These are phyloP conservation scores for rabbit (Oryctolagus cuniculus) DNA, from an alignment of 2,113 vertebrate genomes.

Conservation along the genomic window DNA sequence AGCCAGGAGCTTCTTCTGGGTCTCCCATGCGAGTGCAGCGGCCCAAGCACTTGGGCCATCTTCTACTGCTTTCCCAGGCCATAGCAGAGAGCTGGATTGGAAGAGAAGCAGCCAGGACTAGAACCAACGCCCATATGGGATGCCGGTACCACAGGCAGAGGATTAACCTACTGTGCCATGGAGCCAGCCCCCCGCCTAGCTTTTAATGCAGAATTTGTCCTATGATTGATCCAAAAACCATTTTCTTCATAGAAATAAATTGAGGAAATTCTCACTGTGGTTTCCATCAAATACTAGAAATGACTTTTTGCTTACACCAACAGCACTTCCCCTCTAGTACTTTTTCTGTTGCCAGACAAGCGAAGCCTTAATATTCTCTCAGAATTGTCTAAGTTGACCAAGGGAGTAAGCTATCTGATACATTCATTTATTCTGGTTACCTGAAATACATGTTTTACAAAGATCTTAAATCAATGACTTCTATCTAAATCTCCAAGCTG, in stretches of 20 bases:
- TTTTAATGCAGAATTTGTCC: constrained; percentile 18
- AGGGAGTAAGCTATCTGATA: background rate
- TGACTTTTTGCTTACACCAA: background rate
- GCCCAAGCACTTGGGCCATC: too few relatives aligned
- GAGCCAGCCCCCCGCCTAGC: too few relatives aligned
- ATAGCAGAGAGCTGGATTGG: too few relatives aligned
- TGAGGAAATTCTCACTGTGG: background rate
- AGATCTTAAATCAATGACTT: background rate
- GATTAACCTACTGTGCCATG: too few relatives aligned
- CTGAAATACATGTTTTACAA: constrained; percentile 13
- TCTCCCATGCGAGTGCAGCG: too few relatives aligned
- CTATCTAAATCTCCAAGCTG: background rate
- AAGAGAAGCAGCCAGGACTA: too few relatives aligned
- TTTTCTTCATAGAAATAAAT: constrained; percentile 2
- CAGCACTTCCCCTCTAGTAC: background rate
- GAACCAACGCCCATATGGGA: too few relatives aligned
- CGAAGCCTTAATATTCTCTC: background rate
- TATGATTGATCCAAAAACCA: constrained; percentile 29
- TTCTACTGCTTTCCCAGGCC: too few relatives aligned
- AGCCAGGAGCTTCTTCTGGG: too few relatives aligned
- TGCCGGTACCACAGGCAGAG: too few relatives aligned
- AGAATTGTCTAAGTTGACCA: background rate
- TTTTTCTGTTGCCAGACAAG: background rate
- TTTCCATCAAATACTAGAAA: background rate
- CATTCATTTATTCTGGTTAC: background rate